phyloP scores from a whole-genome alignment of 2,797 vertebrate genomes.

The Sparus aurata region DNA sequence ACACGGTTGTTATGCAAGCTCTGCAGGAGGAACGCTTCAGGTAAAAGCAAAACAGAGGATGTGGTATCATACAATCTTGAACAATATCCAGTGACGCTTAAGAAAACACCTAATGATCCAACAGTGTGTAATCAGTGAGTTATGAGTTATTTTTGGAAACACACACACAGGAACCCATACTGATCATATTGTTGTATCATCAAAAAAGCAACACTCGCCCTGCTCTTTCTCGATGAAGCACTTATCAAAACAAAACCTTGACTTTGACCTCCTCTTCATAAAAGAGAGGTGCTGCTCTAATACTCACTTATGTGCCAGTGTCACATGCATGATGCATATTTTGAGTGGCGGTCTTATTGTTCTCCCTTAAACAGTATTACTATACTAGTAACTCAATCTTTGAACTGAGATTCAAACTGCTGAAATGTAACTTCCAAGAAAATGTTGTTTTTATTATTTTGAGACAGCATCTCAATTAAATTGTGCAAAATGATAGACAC shows the following conservation, averaged over 20 bases:
- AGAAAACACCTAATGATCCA: slow-evolving; percentile 32
- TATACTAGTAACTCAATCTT: no score
- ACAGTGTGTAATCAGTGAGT: not conserved
- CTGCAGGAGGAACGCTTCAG: slow-evolving; percentile 97
- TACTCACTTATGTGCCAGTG: not conserved
- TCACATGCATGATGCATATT: not conserved
- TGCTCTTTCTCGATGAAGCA: not conserved
- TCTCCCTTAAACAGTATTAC: no score
- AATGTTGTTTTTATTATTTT: slow-evolving; percentile 5
- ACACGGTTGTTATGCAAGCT: slow-evolving; percentile 92
- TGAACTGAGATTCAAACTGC: no score
- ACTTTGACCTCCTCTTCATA: slow-evolving; percentile 14
- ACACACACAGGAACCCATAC: not conserved
- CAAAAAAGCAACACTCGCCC: not conserved
- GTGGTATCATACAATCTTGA: not conserved
- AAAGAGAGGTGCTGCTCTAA: slow-evolving; percentile 2
- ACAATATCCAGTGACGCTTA: not conserved
- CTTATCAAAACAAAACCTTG: slow-evolving; percentile 50
- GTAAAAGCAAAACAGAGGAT: slow-evolving; percentile 74
- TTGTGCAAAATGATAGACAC: slow-evolving; percentile 16
- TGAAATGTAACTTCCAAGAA: not conserved
- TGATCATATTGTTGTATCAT: not conserved
- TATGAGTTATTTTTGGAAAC: slow-evolving; percentile 39
- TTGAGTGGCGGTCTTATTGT: slow-evolving; percentile 7
- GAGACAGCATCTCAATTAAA: slow-evolving; percentile 20